Evolutionary conservation across 1,140 invertebrate genomes (phyloP).

Genomic region (Dermatophagoides farinae): DNA sequence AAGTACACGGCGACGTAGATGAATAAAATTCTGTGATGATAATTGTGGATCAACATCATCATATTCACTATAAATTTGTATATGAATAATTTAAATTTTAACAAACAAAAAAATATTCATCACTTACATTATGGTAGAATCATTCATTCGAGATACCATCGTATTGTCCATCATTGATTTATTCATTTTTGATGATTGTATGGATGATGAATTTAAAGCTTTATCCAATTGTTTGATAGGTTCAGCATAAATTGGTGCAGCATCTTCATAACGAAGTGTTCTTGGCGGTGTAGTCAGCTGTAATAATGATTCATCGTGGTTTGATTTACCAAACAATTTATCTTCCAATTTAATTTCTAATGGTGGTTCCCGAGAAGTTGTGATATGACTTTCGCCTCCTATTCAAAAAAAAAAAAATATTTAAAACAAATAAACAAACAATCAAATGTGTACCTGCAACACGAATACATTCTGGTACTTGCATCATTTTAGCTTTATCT

Average conservation of each 20-base stretch:
- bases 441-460: constrained; percentile 38
- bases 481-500: constrained; percentile 38
- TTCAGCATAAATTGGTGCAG: not conserved
- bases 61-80: constrained; percentile 8
- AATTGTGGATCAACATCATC: constrained; percentile 1
- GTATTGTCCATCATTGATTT: not conserved
- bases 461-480: constrained; percentile 69
- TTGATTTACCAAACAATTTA: not conserved
- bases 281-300: constrained; percentile 45
- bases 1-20: constrained; percentile 12
- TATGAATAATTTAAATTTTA: not conserved
- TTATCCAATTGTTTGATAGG: not conserved
- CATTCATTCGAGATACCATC: not conserved
- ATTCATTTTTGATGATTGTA: not conserved
- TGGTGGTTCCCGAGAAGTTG: constrained; percentile 48
- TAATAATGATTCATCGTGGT: constrained; percentile 18
- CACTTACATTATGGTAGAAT: constrained; percentile 3
- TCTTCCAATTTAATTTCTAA: constrained; percentile 54
- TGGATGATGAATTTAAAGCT: not conserved
- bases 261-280: constrained; percentile 51
- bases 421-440: not conserved
- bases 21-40: not conserved
- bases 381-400: constrained; percentile 18
- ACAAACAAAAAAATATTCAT: not conserved
- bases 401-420: not conserved